Evolutionary conservation across 2,888 invertebrate genomes (phyloP).

Genomic region (Apoda limacodes): DNA sequence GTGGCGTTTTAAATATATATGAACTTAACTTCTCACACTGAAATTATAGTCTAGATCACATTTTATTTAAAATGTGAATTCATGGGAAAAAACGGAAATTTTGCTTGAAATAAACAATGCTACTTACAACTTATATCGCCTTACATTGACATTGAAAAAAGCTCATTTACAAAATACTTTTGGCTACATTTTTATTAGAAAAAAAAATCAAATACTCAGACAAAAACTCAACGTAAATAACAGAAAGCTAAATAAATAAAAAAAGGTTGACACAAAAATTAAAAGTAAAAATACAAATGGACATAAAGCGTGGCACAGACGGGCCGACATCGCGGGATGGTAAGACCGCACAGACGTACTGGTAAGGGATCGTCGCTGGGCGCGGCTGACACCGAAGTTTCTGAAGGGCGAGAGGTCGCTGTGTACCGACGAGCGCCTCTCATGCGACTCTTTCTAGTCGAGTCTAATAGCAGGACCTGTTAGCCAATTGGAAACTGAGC

Average conservation of each 20-base stretch:
- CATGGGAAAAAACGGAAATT: too few species aligned
- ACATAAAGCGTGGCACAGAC: conserved; percentile 23
- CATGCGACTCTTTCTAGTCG: conserved; percentile 57
- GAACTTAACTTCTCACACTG: too few species aligned
- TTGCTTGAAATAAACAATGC: too few species aligned
- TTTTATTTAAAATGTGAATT: too few species aligned
- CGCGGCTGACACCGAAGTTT: conserved; percentile 61
- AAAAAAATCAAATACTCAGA: conserved; percentile 3
- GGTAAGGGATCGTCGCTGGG: conserved; percentile 64
- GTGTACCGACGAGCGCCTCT: conserved; percentile 55
- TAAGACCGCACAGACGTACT: conserved; percentile 45
- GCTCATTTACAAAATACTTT: not conserved
- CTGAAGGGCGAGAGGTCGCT: conserved; percentile 58
- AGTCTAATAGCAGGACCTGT: conserved; percentile 68
- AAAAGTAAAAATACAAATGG: too few species aligned
- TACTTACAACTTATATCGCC: too few species aligned
- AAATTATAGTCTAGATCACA: too few species aligned
- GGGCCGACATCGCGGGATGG: conserved; percentile 49
- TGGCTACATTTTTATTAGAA: not conserved
- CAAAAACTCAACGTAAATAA: conserved; percentile 4
- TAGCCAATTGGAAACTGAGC: conserved; percentile 50
- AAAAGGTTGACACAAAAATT: conserved; percentile 8
- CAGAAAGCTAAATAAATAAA: conserved; percentile 5
- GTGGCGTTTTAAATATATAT: too few species aligned
- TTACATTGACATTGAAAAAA: too few species aligned